Evolutionary conservation across 2,797 vertebrate species (phyloP).

Genomic region (Neopelma chrysocephalum): DNA sequence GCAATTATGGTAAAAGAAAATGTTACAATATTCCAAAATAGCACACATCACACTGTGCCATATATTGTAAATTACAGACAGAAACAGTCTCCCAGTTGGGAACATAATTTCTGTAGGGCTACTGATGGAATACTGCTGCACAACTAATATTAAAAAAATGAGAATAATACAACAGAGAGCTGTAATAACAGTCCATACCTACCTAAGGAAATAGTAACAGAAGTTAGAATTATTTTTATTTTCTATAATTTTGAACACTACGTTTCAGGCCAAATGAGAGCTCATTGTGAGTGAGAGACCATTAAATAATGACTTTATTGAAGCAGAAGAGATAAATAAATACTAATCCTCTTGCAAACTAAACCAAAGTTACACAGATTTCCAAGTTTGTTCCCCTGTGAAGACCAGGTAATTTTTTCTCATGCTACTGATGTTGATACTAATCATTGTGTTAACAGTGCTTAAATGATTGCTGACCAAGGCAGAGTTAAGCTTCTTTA

Average conservation of each 20-base stretch:
- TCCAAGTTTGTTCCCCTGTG: background rate
- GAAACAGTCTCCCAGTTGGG: background rate
- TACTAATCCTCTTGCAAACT: background rate
- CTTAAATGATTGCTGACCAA: background rate
- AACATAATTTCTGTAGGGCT: slow-evolving; percentile 12
- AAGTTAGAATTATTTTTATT: background rate
- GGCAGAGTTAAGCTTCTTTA: background rate
- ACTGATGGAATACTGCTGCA: background rate
- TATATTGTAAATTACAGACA: slow-evolving; percentile 22
- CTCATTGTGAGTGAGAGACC: background rate
- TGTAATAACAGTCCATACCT: background rate
- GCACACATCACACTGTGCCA: background rate
- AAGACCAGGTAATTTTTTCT: background rate
- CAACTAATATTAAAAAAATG: background rate
- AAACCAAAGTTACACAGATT: background rate
- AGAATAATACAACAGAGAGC: background rate
- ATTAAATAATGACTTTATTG: background rate
- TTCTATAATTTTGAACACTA: background rate
- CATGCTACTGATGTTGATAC: background rate
- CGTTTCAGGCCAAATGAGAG: background rate
- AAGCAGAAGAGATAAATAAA: background rate
- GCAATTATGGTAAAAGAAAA: slow-evolving; percentile 22
- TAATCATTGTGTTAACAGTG: background rate
- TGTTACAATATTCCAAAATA: background rate
- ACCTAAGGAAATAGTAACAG: background rate